Conservation (phyloP, 2,797 vertebrate genomes). For the Rhadinocentrus ornatus region DNA sequence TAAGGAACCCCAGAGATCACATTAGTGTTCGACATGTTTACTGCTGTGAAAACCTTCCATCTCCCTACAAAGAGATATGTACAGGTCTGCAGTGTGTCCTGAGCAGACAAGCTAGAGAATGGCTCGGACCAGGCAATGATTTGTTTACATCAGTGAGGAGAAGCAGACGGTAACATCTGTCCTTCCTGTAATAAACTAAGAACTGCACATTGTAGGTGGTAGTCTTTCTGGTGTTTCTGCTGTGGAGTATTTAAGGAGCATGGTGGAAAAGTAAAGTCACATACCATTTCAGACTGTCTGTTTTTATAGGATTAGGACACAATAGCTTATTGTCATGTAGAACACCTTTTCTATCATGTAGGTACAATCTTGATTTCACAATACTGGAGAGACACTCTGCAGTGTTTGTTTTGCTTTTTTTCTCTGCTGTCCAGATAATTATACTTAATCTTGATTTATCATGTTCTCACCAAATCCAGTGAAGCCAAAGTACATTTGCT, state of each 20-base stretch:
- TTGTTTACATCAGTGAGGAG: constrained; percentile 36
- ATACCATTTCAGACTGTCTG: not conserved
- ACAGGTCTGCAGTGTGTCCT: constrained; percentile 49
- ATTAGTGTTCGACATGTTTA: constrained; percentile 50
- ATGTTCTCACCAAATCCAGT: constrained; percentile 27
- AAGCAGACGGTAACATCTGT: constrained; percentile 24
- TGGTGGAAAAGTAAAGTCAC: not conserved
- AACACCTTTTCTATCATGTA: not conserved
- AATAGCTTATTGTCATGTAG: not conserved
- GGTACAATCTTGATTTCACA: not conserved
- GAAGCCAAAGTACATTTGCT: constrained; percentile 64
- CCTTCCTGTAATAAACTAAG: constrained; percentile 22
- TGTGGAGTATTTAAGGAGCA: not conserved
- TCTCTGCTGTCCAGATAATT: constrained; percentile 2
- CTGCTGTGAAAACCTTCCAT: constrained; percentile 36
- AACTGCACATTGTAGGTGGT: constrained; percentile 17
- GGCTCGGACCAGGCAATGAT: constrained; percentile 15
- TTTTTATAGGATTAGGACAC: not conserved
- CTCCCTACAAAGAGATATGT: constrained; percentile 29
- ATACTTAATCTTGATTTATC: constrained; percentile 45
- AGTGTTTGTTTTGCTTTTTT: not conserved
- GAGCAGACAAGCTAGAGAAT: constrained; percentile 16
- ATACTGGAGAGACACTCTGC: not conserved
- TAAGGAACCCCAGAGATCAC: constrained; percentile 41
- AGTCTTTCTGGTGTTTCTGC: not conserved